A percentile compares a stretch with the other conserved stretches of the same genome.
These are phyloP conservation scores for Isichthys henryi DNA, from an alignment of 2,113 vertebrate genomes.

Conservation along the genomic window DNA sequence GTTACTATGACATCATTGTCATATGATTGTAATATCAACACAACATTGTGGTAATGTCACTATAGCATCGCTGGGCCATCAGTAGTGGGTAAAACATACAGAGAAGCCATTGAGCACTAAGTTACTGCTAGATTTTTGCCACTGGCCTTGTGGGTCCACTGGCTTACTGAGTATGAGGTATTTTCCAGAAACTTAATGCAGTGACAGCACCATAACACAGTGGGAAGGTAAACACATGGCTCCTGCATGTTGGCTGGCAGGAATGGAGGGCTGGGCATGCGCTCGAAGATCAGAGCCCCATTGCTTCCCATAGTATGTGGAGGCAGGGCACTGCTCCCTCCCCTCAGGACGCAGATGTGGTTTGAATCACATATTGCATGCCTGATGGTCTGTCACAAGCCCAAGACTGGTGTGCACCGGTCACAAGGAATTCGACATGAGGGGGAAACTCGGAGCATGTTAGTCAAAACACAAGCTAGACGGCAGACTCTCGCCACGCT, in stretches of 20 bases:
- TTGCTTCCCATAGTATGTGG: conserved; percentile 21
- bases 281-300: not conserved
- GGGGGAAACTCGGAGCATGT: conserved; percentile 26
- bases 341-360: conserved; percentile 47
- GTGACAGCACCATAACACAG: not conserved
- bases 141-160: not conserved
- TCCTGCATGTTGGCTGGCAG: not conserved
- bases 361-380: conserved; percentile 43
- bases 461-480: conserved; percentile 29
- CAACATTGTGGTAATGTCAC: not conserved
- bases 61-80: not conserved
- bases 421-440: conserved; percentile 23
- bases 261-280: not conserved
- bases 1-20: not conserved
- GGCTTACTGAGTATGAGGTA: not conserved
- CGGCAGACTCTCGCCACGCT: conserved; percentile 24
- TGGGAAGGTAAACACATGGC: not conserved
- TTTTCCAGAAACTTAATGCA: not conserved
- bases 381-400: conserved; percentile 29
- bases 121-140: not conserved
- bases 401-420: conserved; percentile 28
- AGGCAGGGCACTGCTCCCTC: conserved; percentile 29
- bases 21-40: not conserved
- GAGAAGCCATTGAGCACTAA: not conserved
- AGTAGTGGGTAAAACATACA: too few relatives aligned